These are phyloP conservation scores for Melanotaenia maccullochi DNA, from an alignment of 2,797 vertebrate species.

Conservation along the genomic window DNA sequence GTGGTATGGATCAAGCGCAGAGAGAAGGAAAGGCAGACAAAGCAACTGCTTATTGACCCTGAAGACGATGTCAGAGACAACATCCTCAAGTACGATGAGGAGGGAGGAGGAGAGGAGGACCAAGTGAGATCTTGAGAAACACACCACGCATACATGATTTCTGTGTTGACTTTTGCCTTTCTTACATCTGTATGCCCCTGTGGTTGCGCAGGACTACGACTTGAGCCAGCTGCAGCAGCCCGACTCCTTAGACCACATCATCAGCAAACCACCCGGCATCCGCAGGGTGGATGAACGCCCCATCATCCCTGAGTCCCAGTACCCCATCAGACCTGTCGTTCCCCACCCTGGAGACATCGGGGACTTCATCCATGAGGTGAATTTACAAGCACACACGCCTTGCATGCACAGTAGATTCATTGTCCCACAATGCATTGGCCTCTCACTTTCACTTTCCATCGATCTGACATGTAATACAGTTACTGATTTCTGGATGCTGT, in stretches of 20 bases:
- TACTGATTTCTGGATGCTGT: constrained; percentile 44
- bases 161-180: neutral
- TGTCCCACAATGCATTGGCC: constrained; percentile 3
- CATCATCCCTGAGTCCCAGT: constrained; percentile 93
- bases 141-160: neutral
- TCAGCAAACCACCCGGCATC: constrained; percentile 91
- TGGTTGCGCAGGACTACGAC: constrained; percentile 89
- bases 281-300: constrained; percentile 94
- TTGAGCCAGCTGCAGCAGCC: constrained; percentile 97
- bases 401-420: constrained; percentile 14
- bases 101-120: constrained; percentile 95
- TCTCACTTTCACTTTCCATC: constrained; percentile 49
- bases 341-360: constrained; percentile 96
- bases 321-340: constrained; percentile 91
- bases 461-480: constrained; percentile 52
- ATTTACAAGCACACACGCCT: neutral
- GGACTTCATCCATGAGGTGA: constrained; percentile 96
- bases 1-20: constrained; percentile 92
- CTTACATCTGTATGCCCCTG: constrained; percentile 32
- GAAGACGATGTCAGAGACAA: constrained; percentile 96
- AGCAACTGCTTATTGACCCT: constrained; percentile 94
- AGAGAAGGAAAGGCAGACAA: constrained; percentile 93
- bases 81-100: constrained; percentile 95
- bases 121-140: constrained; percentile 82
- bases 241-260: constrained; percentile 91